A percentile compares a stretch with the other conserved stretches of the same genome.
These are phyloP conservation scores for Lysiphlebus fabarum DNA, from an alignment of 1,140 invertebrate genomes.

Conservation along the genomic window DNA sequence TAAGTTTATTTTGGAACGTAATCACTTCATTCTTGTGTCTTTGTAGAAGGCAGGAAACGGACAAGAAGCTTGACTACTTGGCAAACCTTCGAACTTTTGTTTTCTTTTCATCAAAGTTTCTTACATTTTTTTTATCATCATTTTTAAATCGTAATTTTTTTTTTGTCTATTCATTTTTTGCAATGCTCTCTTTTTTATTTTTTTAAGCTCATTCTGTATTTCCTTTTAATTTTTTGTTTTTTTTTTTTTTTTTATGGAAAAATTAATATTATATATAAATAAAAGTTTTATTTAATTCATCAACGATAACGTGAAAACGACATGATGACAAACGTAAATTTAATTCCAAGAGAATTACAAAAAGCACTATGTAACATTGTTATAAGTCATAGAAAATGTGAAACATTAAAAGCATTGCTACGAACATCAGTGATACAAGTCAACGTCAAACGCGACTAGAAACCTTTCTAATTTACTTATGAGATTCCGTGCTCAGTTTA, in stretches of 20 bases:
- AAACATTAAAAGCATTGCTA: no score
- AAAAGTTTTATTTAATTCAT: no score
- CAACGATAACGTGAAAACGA: not conserved
- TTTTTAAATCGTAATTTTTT: not conserved
- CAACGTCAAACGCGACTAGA: not conserved
- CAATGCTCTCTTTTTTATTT: constrained; percentile 2
- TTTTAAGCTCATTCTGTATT: no score
- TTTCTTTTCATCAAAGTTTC: constrained; percentile 12
- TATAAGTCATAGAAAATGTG: no score
- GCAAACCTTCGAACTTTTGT: constrained; percentile 26
- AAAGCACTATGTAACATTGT: no score
- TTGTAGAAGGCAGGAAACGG: constrained; percentile 29
- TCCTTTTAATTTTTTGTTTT: constrained; percentile 7
- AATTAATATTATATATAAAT: no score
- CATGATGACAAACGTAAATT: no score
- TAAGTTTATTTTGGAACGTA: constrained; percentile 32
- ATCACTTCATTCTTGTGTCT: constrained; percentile 35
- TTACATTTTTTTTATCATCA: constrained; percentile 3
- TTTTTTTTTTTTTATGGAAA: not conserved
- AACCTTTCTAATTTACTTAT: no score
- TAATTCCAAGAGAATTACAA: no score
- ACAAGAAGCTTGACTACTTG: constrained; percentile 21
- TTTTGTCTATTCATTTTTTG: constrained; percentile 4
- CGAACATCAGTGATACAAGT: not conserved
- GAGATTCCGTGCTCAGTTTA: no score